A percentile compares a stretch with the other conserved stretches of the same genome.
phyloP scores from a whole-genome alignment of 2,797 vertebrate genomes.

The Labeo calbasu region DNA sequence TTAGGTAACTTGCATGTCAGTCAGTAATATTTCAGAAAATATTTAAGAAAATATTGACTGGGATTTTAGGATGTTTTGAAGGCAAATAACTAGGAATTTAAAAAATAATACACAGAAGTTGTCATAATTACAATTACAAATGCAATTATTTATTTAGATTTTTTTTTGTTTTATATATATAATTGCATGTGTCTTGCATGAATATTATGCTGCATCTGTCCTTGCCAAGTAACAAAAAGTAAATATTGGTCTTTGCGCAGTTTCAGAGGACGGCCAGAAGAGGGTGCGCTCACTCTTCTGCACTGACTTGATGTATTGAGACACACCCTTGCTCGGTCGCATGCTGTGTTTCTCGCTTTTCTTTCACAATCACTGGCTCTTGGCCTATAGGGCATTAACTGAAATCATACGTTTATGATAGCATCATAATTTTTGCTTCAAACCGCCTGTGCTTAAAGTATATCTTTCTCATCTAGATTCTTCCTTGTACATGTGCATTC shows the following conservation, averaged over 20 bases:
- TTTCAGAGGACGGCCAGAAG: conserved; percentile 30
- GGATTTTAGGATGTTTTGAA: neutral
- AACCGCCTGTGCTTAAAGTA: neutral
- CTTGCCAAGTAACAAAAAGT: neutral
- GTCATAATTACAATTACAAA: neutral
- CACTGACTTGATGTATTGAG: neutral
- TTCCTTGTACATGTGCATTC: neutral
- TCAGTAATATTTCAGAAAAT: conserved; percentile 10
- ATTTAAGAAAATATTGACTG: neutral
- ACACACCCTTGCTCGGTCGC: conserved; percentile 44
- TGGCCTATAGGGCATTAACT: neutral
- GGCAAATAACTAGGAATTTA: neutral
- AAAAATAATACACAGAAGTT: neutral
- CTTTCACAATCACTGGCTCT: neutral
- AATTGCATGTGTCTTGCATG: neutral
- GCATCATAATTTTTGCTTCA: neutral
- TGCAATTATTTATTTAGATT: neutral
- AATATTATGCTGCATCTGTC: neutral
- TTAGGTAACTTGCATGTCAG: neutral
- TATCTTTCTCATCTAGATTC: neutral
- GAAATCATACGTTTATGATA: neutral
- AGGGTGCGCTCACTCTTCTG: conserved; percentile 29
- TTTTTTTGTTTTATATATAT: too few species aligned
- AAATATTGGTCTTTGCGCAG: neutral
- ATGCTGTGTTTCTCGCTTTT: neutral